Percentiles rank a stretch among this genome's conserved stretches.
phyloP scores from a whole-genome alignment of 2,797 vertebrate genomes.

The Sphenodon punctatus region DNA sequence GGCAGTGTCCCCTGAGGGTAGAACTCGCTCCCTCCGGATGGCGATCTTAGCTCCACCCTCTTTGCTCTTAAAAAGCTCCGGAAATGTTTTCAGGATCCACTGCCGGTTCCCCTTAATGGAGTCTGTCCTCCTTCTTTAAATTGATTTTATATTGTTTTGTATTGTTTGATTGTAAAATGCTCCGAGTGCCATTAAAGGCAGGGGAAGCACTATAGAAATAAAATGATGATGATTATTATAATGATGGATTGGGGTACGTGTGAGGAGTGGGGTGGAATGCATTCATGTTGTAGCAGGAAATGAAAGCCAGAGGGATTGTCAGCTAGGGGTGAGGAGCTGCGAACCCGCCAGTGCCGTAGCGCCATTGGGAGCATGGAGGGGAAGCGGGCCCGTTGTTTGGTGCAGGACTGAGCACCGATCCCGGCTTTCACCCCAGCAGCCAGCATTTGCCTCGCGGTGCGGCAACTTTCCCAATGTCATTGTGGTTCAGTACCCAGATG shows the following conservation, averaged over 20 bases:
- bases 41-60: too few species aligned
- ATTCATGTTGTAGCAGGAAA: not conserved
- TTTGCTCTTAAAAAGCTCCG: too few species aligned
- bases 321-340: not conserved
- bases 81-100: too few species aligned
- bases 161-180: too few species aligned
- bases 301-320: not conserved
- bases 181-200: too few species aligned
- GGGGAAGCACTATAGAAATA: too few species aligned
- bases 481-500: not conserved
- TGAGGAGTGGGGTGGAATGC: not conserved
- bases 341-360: fast-evolving
- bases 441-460: not conserved
- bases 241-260: fast-evolving
- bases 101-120: too few species aligned
- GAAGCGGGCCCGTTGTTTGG: not conserved
- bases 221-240: too few species aligned
- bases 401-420: not conserved
- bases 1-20: not conserved
- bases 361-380: not conserved
- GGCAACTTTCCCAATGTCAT: not conserved
- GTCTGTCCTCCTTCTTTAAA: not conserved
- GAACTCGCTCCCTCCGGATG: too few species aligned
- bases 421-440: not conserved
- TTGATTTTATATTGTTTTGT: too few species aligned